A percentile compares a stretch with the other conserved stretches of the same genome.
These are phyloP conservation scores for Pitangus sulphuratus DNA, from an alignment of 2,797 vertebrate species.

Conservation along the genomic window DNA sequence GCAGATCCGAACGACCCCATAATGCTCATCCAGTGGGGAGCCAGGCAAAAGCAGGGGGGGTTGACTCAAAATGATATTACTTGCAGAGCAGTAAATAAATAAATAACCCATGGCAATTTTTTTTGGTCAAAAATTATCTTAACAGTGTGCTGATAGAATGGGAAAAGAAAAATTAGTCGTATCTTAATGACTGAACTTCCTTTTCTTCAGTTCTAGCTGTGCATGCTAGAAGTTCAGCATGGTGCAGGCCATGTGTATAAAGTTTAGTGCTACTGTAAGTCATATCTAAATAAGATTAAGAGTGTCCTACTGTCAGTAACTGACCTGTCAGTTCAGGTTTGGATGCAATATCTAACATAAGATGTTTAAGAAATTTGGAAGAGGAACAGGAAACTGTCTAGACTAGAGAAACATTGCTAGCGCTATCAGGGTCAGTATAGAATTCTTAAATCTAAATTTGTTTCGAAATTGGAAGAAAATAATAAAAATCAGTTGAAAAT, in stretches of 20 bases:
- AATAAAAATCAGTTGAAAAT: not conserved
- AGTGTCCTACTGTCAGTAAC: not conserved
- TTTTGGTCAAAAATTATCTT: not conserved
- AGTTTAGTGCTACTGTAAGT: not conserved
- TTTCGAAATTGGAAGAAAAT: not conserved
- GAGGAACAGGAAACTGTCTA: not conserved
- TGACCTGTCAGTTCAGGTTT: not conserved
- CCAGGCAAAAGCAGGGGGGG: not conserved
- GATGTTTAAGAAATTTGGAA: not conserved
- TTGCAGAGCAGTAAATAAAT: not conserved
- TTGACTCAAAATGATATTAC: not conserved
- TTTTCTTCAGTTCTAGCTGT: not conserved
- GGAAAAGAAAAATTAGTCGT: not conserved
- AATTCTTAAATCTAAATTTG: not conserved
- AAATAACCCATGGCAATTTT: not conserved
- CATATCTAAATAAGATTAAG: not conserved
- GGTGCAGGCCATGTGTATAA: fast-evolving
- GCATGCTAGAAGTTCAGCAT: not conserved
- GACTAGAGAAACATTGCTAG: not conserved
- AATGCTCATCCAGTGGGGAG: not conserved
- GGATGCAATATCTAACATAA: not conserved
- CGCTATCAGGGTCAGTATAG: not conserved
- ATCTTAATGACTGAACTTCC: not conserved
- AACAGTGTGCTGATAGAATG: not conserved
- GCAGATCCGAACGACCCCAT: not conserved